Percentiles rank a stretch among this genome's conserved stretches.
Conservation (phyloP, 2,113 vertebrate genomes). For the Engraulis encrasicolus region DNA sequence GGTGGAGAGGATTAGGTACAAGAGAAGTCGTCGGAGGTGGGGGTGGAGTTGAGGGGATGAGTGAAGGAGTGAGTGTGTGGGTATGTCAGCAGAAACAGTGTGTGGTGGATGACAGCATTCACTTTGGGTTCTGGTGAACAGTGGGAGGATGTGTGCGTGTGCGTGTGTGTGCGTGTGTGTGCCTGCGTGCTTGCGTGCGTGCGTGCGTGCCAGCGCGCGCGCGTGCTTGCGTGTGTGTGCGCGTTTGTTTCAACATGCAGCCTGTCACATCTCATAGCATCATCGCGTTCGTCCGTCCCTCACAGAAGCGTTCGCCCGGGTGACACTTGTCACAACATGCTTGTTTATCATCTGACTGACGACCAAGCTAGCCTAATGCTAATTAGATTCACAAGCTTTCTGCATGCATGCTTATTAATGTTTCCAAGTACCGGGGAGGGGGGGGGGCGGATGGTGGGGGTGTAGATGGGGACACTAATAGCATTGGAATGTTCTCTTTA, state of each 20-base stretch:
- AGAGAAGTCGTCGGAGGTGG: not conserved
- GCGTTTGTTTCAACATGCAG: not conserved
- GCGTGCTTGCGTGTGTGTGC: slow-evolving; percentile 34
- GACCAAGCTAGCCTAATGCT: too few relatives aligned
- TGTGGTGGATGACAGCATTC: too few relatives aligned
- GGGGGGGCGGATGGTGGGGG: slow-evolving; percentile 49
- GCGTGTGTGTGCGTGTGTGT: too few relatives aligned
- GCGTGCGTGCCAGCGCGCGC: too few relatives aligned
- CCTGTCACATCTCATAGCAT: not conserved
- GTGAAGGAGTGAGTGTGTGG: slow-evolving; percentile 36
- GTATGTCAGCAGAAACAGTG: slow-evolving; percentile 58
- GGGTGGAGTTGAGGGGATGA: slow-evolving; percentile 9
- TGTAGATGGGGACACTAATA: slow-evolving; percentile 40
- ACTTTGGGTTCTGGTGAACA: too few relatives aligned
- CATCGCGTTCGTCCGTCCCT: too few relatives aligned
- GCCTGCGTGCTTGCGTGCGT: not conserved
- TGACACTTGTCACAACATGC: not conserved
- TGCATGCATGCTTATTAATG: not conserved
- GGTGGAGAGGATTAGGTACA: slow-evolving; percentile 41
- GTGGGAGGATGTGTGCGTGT: not conserved
- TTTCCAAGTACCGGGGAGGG: not conserved
- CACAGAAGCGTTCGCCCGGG: not conserved
- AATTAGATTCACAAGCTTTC: slow-evolving; percentile 36
- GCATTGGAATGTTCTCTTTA: slow-evolving; percentile 32
- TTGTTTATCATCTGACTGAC: not conserved